Evolutionary conservation across 2,797 vertebrate genomes (phyloP), one percentile per base, ranked within the genome.

Genomic region (Capromys pilorides): DNA sequence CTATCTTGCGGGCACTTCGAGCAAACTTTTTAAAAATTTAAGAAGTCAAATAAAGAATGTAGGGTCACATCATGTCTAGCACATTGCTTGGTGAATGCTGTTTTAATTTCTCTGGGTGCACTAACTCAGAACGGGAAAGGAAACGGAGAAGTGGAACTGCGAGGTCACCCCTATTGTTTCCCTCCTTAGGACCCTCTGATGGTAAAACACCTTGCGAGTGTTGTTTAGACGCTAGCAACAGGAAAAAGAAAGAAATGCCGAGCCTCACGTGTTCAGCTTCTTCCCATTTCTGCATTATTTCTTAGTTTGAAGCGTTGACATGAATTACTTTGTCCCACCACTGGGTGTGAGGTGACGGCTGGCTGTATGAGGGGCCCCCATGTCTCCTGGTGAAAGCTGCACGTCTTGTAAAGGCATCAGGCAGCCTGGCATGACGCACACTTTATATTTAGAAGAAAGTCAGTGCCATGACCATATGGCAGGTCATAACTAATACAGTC

Each of bases 311-410:
- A 75, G n/a, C 94, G 94, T 66, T 96, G 96, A 97, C 93, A 97
- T 97, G 94, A 97, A 81, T 96, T 96, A 96, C 64, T 97, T 41
- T 80, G 95, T 95, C 96, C 96, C 87, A 95, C 59, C 2, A 91
- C 94, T 91, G 88, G 91, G 49, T 84, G 84, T 90, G 96, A 95
- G 96, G 96, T 95, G 92, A 95, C 66, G 80, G 64, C 51, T 80
- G 86, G 81, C 39, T 96, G 96, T 94, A 96, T 96, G 91, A 91
- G 91, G 93, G 94, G 94, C 39, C 6, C 88, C 95, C 49, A 73
- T 93, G 79, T 86, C 96, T 97, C 96, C 85, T 93, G 81, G 91
- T 85, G 97, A 51, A 73, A 81, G 96, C 96, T 97, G 26, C 90
- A 89, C 95, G 94, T 88, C 73, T 97, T 49, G 45, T 97, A 94